Conservation (phyloP, 2,797 vertebrate genomes). For the Rhinichthys osculus region DNA sequence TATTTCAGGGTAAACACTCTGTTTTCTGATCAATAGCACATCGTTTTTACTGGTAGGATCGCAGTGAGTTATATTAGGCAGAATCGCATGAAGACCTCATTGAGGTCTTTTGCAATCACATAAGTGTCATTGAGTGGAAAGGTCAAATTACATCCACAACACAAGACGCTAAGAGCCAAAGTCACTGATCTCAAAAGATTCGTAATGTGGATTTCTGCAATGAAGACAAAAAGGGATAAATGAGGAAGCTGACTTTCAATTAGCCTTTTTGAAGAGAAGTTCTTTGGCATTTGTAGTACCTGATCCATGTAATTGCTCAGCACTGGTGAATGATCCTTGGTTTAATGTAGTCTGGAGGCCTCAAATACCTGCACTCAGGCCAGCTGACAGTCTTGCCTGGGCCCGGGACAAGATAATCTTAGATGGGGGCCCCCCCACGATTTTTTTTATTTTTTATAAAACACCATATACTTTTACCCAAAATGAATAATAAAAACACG, state of each 20-base stretch:
- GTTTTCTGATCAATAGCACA: conserved; percentile 36
- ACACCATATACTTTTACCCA: too few relatives aligned
- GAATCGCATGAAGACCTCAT: neutral
- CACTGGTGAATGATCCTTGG: conserved; percentile 48
- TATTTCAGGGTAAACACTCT: conserved; percentile 8
- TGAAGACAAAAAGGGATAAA: conserved; percentile 7
- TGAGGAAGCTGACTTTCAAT: conserved; percentile 36
- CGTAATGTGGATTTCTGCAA: conserved; percentile 22
- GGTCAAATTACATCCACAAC: neutral
- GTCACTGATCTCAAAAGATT: conserved; percentile 7
- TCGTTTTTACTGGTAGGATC: neutral
- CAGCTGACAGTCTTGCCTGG: too few relatives aligned
- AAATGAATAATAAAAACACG: too few relatives aligned
- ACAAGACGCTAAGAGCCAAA: conserved; percentile 2
- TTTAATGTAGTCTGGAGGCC: conserved; percentile 39
- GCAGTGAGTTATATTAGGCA: neutral
- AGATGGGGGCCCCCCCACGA: too few relatives aligned
- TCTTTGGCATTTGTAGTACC: conserved; percentile 25
- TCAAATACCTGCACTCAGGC: conserved; percentile 20
- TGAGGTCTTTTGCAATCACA: neutral
- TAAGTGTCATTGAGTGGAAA: neutral
- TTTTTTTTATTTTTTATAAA: too few relatives aligned
- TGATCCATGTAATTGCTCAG: conserved; percentile 44
- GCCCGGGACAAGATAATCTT: too few relatives aligned
- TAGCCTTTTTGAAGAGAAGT: conserved; percentile 42